Evolutionary conservation across 2,113 vertebrate species (phyloP).

Genomic region (Salminus brasiliensis): DNA sequence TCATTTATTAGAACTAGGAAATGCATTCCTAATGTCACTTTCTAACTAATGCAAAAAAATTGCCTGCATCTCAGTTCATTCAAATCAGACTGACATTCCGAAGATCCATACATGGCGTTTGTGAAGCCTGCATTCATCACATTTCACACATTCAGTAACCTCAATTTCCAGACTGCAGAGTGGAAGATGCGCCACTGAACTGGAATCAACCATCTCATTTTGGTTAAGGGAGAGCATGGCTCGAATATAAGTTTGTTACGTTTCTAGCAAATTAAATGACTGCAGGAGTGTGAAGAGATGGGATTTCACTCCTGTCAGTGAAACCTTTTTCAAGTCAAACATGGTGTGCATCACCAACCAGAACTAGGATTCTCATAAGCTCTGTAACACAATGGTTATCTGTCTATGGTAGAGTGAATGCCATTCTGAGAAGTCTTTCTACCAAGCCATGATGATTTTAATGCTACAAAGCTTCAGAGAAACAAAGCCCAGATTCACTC

Average conservation of each 20-base stretch:
- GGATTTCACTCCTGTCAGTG: neutral
- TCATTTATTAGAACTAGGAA: too few relatives aligned
- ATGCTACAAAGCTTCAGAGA: neutral
- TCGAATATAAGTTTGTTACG: slow-evolving; percentile 7
- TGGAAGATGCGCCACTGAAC: slow-evolving; percentile 7
- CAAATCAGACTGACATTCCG: neutral
- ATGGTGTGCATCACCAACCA: slow-evolving; percentile 50
- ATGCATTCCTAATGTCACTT: too few relatives aligned
- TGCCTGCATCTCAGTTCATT: too few relatives aligned
- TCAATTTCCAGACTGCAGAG: slow-evolving; percentile 39
- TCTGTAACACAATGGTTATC: slow-evolving; percentile 43
- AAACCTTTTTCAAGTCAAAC: slow-evolving; percentile 13
- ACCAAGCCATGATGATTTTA: neutral
- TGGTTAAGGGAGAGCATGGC: neutral
- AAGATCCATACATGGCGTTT: neutral
- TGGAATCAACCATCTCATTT: slow-evolving; percentile 11
- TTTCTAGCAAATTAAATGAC: slow-evolving; percentile 15
- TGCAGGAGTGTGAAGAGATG: slow-evolving; percentile 28
- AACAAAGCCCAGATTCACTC: neutral
- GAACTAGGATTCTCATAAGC: slow-evolving; percentile 28
- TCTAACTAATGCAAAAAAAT: neutral
- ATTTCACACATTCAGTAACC: neutral
- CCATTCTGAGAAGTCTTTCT: neutral
- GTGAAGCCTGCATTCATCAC: neutral
- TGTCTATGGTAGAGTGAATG: neutral